Conservation (phyloP, 2,113 vertebrate genomes). For the Pimephales promelas region DNA sequence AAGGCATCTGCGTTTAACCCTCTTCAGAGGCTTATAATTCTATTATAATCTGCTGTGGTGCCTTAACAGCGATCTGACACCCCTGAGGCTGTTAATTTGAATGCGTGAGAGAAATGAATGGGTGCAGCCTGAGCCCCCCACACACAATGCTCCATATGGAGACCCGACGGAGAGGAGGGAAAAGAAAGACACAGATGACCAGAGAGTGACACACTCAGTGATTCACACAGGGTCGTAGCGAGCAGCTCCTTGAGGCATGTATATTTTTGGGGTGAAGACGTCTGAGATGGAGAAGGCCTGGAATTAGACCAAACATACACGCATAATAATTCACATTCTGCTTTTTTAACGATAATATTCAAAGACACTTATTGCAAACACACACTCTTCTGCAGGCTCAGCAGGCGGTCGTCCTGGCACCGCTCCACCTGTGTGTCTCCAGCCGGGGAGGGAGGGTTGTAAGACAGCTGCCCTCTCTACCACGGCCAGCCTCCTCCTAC, state of each 20-base stretch:
- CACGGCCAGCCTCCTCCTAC: constrained; percentile 27
- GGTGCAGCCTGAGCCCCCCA: neutral
- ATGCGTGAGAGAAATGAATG: neutral
- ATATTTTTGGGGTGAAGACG: neutral
- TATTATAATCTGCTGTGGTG: constrained; percentile 3
- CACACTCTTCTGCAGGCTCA: constrained; percentile 6
- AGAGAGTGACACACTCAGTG: constrained; percentile 14
- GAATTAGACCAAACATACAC: constrained; percentile 16
- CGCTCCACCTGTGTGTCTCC: constrained; percentile 34
- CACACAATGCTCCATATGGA: constrained; percentile 19
- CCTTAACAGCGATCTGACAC: constrained; percentile 27
- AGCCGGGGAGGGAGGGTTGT: constrained; percentile 23
- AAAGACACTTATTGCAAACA: constrained; percentile 34
- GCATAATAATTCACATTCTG: constrained; percentile 27
- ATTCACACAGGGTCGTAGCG: neutral
- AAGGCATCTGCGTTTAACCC: constrained; percentile 12
- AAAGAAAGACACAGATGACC: constrained; percentile 8
- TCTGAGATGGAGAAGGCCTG: neutral
- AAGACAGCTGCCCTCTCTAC: constrained; percentile 33
- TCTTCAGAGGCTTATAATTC: constrained; percentile 12
- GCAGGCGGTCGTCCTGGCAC: constrained; percentile 42
- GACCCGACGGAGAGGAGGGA: neutral
- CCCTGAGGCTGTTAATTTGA: neutral
- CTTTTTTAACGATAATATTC: constrained; percentile 38
- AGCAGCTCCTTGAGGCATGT: neutral